These are phyloP conservation scores for Dermolepida albohirtum DNA, from an alignment of 2,888 invertebrate genomes.

Conservation along the genomic window DNA sequence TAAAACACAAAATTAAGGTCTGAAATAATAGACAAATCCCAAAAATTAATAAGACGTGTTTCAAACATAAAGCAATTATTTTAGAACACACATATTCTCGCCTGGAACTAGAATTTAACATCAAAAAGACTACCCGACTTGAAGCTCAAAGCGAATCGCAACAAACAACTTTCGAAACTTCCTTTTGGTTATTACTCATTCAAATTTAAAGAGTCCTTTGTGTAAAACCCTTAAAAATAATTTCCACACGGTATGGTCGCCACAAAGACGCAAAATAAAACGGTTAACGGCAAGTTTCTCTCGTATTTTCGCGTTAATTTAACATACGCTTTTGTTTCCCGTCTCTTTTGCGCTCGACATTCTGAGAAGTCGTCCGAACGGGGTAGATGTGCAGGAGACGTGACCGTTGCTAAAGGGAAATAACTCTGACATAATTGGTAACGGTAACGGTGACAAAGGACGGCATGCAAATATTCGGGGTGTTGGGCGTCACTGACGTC, in stretches of 20 bases:
- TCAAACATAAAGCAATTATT: slow-evolving; percentile 19
- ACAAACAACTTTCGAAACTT: slow-evolving; percentile 52
- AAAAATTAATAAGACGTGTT: background rate
- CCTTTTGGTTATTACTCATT: slow-evolving; percentile 54
- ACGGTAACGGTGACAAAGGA: slow-evolving; percentile 55
- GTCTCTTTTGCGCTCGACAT: slow-evolving; percentile 16
- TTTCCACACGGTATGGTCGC: slow-evolving; percentile 56
- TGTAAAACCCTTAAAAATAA: slow-evolving; percentile 58
- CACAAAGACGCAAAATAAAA: slow-evolving; percentile 59
- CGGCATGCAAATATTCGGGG: slow-evolving; percentile 55
- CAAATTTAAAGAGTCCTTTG: slow-evolving; percentile 56
- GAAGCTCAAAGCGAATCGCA: slow-evolving; percentile 47
- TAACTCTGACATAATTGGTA: slow-evolving; percentile 52
- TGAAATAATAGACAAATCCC: no score
- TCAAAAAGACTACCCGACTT: slow-evolving; percentile 42
- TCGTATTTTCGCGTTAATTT: slow-evolving; percentile 42
- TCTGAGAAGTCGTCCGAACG: slow-evolving; percentile 29
- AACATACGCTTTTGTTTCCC: slow-evolving; percentile 21
- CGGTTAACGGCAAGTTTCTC: slow-evolving; percentile 52
- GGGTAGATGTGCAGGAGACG: slow-evolving; percentile 28
- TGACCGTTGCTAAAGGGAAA: slow-evolving; percentile 34
- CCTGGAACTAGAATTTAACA: slow-evolving; percentile 22
- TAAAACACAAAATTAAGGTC: no score
- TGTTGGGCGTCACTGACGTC: slow-evolving; percentile 52
- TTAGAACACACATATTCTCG: background rate